Evolutionary conservation across 30 jellyfish, hydroid and myxozoan genomes (phyloP).

Genomic region (Hydractinia echinata): DNA sequence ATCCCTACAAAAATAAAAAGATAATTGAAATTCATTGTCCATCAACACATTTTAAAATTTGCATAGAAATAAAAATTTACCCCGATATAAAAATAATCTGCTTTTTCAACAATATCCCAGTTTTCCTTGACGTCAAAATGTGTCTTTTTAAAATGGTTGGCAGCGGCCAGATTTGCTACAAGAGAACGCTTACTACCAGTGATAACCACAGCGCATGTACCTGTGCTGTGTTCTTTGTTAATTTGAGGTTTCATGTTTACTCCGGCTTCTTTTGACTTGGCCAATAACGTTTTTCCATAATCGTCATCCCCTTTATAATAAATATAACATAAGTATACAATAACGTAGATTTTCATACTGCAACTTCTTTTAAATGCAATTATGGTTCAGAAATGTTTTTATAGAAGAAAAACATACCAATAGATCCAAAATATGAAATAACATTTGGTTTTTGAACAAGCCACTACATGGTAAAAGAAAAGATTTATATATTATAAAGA

Average conservation of each 20-base stretch:
- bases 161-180: slow-evolving; percentile 91
- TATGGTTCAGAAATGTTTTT: background rate
- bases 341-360: too few species aligned
- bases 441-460: slow-evolving; percentile 55
- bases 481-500: too few species aligned
- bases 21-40: background rate
- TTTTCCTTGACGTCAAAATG: slow-evolving; percentile 59
- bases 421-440: slow-evolving; percentile 72
- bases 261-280: slow-evolving; percentile 71
- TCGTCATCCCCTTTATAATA: slow-evolving; percentile 59
- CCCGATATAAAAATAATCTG: slow-evolving; percentile 69
- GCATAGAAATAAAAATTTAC: slow-evolving; percentile 32
- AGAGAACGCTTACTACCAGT: slow-evolving; percentile 77
- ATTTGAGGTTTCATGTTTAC: slow-evolving; percentile 72
- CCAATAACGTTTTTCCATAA: slow-evolving; percentile 46
- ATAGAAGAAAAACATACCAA: slow-evolving; percentile 43
- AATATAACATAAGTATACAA: background rate
- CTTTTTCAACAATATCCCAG: slow-evolving; percentile 54
- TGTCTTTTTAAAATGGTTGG: slow-evolving; percentile 69
- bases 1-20: slow-evolving; percentile 52
- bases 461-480: slow-evolving; percentile 42
- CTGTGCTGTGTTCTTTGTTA: slow-evolving; percentile 60
- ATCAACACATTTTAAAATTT: background rate
- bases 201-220: slow-evolving; percentile 75
- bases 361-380: background rate